Percentiles rank a stretch among this genome's conserved stretches.
Conservation (phyloP, 2,113 vertebrate species). For the Crotalus tigris region DNA sequence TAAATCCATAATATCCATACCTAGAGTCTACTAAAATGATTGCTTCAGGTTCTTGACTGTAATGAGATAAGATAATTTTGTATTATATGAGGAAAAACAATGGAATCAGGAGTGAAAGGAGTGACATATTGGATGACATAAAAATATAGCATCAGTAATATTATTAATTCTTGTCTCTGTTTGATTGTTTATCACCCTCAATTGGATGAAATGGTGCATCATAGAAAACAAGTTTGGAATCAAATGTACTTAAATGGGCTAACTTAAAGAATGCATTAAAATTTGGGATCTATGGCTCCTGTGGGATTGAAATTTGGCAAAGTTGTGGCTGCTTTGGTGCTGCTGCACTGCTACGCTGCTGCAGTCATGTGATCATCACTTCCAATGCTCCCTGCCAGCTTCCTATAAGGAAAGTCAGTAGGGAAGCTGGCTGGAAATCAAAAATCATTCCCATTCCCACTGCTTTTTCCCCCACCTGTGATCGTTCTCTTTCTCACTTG, state of each 20-base stretch:
- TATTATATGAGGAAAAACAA: not conserved
- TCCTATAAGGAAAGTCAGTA: not conserved
- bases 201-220: not conserved
- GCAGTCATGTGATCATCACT: not conserved
- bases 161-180: not conserved
- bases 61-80: not conserved
- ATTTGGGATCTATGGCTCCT: not conserved
- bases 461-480: not conserved
- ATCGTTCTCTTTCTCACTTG: not conserved
- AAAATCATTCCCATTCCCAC: not conserved
- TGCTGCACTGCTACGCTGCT: not conserved
- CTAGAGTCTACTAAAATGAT: not conserved
- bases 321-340: not conserved
- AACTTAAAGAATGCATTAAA: too few relatives aligned
- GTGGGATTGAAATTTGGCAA: not conserved
- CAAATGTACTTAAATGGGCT: not conserved
- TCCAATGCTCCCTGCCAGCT: not conserved
- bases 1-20: not conserved
- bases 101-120: not conserved
- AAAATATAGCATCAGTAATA: not conserved
- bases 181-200: not conserved
- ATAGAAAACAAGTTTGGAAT: not conserved
- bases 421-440: not conserved
- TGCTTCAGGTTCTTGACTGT: not conserved
- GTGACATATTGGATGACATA: not conserved